Evolutionary conservation across 2,113 vertebrate genomes (phyloP).

Genomic region (Cyanistes caeruleus): DNA sequence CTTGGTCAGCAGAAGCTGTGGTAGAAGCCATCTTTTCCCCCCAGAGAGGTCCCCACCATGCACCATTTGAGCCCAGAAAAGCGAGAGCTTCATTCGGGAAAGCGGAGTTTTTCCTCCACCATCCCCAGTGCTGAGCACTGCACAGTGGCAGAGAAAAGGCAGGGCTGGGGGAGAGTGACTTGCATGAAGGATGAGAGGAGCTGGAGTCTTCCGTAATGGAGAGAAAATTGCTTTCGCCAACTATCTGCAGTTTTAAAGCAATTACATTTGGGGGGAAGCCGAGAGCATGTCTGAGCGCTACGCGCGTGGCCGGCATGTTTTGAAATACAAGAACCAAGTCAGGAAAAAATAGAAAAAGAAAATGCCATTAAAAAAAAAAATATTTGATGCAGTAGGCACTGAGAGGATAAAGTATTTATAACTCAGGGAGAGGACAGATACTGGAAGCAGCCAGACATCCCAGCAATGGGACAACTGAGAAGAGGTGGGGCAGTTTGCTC

Average conservation of each 20-base stretch:
- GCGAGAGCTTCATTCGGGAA: accelerated
- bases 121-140: not conserved
- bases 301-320: not conserved
- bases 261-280: conserved; percentile 69
- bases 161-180: not conserved
- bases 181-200: not conserved
- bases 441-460: not conserved
- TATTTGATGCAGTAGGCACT: conserved; percentile 17
- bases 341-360: not conserved
- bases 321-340: conserved; percentile 1
- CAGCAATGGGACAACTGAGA: not conserved
- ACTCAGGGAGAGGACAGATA: not conserved
- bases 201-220: conserved; percentile 53
- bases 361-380: not conserved
- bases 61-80: accelerated
- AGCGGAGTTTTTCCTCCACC: not conserved
- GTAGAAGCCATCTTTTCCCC: not conserved
- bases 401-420: conserved; percentile 57
- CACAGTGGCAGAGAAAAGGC: not conserved
- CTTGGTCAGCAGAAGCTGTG: not conserved
- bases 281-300: conserved; percentile 34
- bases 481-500: accelerated
- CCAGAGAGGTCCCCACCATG: accelerated
- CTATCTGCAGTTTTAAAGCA: conserved; percentile 72
- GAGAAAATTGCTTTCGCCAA: conserved; percentile 74